Evolutionary conservation across 2,113 vertebrate genomes (phyloP).

Genomic region (Myanophis thanlyinensis): DNA sequence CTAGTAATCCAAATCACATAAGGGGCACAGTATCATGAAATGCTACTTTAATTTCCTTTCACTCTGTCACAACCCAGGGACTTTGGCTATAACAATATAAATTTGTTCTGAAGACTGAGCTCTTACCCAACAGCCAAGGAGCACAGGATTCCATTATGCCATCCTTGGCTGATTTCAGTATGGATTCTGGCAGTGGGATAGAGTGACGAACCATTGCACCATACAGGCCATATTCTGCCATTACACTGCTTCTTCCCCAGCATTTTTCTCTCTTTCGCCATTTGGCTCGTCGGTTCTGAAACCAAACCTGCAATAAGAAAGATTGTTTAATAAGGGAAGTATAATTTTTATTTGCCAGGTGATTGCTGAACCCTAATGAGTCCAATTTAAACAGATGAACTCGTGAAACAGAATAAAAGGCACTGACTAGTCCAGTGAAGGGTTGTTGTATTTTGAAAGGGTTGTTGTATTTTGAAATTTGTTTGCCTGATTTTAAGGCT

Average conservation of each 20-base stretch:
- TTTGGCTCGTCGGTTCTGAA: constrained; percentile 97
- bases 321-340: accelerated
- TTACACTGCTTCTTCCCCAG: constrained; percentile 98
- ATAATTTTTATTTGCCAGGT: not conserved
- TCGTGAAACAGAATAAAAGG: constrained; percentile 39
- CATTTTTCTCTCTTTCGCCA: constrained; percentile 99
- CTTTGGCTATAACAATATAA: not conserved
- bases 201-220: constrained; percentile 99
- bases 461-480: not conserved
- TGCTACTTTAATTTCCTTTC: not conserved
- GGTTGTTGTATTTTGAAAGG: too few relatives aligned
- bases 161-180: constrained; percentile 98
- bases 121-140: constrained; percentile 97
- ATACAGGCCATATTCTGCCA: constrained; percentile 96
- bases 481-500: not conserved
- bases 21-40: not conserved
- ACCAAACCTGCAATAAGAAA: constrained; percentile 86
- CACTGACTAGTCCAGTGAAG: not conserved
- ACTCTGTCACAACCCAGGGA: not conserved
- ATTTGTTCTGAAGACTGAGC: not conserved
- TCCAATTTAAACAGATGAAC: not conserved
- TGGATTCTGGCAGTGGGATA: constrained; percentile 96
- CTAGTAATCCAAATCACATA: not conserved
- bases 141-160: constrained; percentile 99
- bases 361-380: not conserved